Conservation (phyloP, 1,140 invertebrate genomes). For the Pogonomyrmex californicus region DNA sequence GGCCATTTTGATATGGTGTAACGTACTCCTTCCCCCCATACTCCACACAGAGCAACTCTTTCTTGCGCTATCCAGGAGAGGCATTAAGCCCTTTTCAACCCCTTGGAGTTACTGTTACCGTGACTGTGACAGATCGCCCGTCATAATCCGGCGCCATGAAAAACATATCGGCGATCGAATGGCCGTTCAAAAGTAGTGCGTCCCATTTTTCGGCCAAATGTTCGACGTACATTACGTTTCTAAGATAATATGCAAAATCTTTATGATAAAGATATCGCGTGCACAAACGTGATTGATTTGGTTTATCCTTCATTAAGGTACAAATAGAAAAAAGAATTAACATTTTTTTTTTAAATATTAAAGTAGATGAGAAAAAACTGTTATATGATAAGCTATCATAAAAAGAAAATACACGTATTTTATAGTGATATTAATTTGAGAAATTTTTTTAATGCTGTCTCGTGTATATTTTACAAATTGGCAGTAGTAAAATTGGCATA, state of each 20-base stretch:
- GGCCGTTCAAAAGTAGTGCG: conserved; percentile 57
- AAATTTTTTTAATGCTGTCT: not conserved
- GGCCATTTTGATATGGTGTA: conserved; percentile 74
- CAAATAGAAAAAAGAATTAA: conserved; percentile 20
- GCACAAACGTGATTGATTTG: conserved; percentile 19
- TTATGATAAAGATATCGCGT: conserved; percentile 33
- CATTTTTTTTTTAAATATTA: not conserved
- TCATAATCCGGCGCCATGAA: conserved; percentile 70
- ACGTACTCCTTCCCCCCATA: conserved; percentile 69
- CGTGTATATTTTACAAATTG: not conserved
- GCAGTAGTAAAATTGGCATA: not conserved
- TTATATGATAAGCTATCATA: not conserved
- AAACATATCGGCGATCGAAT: conserved; percentile 61
- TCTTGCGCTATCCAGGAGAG: conserved; percentile 65
- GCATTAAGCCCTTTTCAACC: conserved; percentile 66
- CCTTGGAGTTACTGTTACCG: conserved; percentile 70
- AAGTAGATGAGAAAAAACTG: not conserved
- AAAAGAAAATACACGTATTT: not conserved
- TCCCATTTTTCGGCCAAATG: conserved; percentile 45
- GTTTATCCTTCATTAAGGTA: not conserved
- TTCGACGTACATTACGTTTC: conserved; percentile 49
- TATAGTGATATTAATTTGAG: not conserved
- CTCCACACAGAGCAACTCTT: conserved; percentile 59
- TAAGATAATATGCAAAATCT: conserved; percentile 25
- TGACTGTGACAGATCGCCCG: conserved; percentile 76